Base-by-base conservation (phyloP, 53 echinoderm and acorn worm species). In the Apostichopus leukothele region DNA sequence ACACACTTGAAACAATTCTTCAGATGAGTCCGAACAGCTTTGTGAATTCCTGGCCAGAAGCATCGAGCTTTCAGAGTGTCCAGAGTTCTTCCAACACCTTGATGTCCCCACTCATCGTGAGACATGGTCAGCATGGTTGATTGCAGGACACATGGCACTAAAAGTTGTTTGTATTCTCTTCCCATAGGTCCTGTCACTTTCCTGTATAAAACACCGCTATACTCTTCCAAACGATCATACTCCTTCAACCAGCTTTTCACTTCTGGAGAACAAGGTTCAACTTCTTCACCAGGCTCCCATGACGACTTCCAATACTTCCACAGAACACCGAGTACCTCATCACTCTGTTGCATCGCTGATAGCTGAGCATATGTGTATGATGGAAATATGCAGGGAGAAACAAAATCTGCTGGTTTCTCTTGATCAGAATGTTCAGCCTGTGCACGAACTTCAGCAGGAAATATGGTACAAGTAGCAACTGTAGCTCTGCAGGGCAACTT, bases 301-400 rank as follows among this genome's bases (percentile, higher is more conserved):
- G 79, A 21, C 5, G 25, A 55, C 18, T 87, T 67, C 86, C 89
- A 83, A 26, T 89, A 79, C 0, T 53, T 5, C 90, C 89, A 86
- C 7, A 93, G 90, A 52, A 75, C 79, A 3, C 79, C 26, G 11
- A 93, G 78, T 3, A 61, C 54, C 8, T 53, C 23, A 90, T 95
- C 95, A 1, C 86, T 71, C 66, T 76, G 80, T 55, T 95, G 95
- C 67, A 95, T 71, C 9, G 7, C n/a, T 1, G 77, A 63, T 9
- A 95, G 73, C 53, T 95, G 87, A 10, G 76, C 83, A 22, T 23
- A 20, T 2, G 91, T 73, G n/a, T 90, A 93, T 4, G 95, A 95
- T 75, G 95, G 95, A 25, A 94, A 60, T 39, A 94, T 92, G 23
- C 84, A n/a, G 19, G 68, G 68, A 75, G 50, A 54, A 5, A 22